Conservation (phyloP, 2,797 vertebrate genomes). For the Lithobates sylvaticus region DNA sequence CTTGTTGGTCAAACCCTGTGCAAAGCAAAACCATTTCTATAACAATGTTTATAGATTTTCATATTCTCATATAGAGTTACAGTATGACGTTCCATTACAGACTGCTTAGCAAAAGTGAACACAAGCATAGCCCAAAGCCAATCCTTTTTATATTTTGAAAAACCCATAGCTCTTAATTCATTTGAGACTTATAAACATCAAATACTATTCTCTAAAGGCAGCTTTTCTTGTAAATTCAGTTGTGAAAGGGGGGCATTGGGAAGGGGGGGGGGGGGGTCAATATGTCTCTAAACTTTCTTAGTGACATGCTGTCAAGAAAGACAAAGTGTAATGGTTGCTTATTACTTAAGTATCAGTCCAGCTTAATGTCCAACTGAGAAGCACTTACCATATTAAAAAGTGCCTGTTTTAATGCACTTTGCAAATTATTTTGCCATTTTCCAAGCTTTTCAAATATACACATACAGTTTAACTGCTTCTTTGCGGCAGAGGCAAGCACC, state of each 20-base stretch:
- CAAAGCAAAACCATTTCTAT: no score
- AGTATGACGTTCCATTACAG: no score
- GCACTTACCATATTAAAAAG: slow-evolving; percentile 56
- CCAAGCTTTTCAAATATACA: slow-evolving; percentile 31
- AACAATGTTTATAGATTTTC: no score
- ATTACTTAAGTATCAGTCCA: slow-evolving; percentile 45
- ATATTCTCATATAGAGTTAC: no score
- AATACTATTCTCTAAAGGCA: slow-evolving; percentile 20
- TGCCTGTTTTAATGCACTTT: slow-evolving; percentile 47
- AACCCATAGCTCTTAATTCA: not conserved
- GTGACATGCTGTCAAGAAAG: slow-evolving; percentile 49
- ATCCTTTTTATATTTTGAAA: not conserved
- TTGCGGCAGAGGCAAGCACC: not conserved
- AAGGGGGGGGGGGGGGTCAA: slow-evolving; percentile 17
- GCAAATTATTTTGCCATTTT: slow-evolving; percentile 54
- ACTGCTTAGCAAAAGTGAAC: no score
- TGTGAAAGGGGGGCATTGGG: not conserved
- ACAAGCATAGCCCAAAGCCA: not conserved
- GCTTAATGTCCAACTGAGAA: slow-evolving; percentile 37
- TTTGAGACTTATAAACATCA: not conserved
- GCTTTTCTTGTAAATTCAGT: slow-evolving; percentile 17
- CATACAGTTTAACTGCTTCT: slow-evolving; percentile 4
- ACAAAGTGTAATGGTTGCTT: slow-evolving; percentile 47
- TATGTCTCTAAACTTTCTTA: slow-evolving; percentile 38
- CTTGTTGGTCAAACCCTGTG: no score